Base-by-base conservation (phyloP, 2,113 vertebrate genomes). In the Odobenus rosmarus region DNA sequence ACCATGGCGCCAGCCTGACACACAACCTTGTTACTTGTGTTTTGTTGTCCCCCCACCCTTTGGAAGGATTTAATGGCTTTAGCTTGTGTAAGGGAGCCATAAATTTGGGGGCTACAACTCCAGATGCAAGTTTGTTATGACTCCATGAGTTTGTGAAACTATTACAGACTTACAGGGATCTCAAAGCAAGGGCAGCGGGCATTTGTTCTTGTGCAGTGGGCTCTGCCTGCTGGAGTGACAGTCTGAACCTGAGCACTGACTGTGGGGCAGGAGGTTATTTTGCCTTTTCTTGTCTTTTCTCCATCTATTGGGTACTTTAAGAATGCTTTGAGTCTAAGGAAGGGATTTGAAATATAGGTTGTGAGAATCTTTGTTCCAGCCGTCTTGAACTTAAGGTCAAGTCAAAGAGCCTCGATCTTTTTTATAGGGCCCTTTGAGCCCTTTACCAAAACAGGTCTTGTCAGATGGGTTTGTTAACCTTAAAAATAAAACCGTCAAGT, bases 261-360 rank as follows among this genome's bases (percentile, higher is more conserved):
- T 76, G 10, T 31, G 49, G 15, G 86, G 7, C 28, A 82, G 61
- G 46, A 80, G 36, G 36, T 85, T 61, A 51, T 82, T 77, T 84
- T 94, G 39, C 46, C 36, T 79, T 87, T 77, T 82, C 61, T 24
- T 72, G 9, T 24, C 36, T 53, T 67, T 88, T 53, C 57, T 85
- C 18, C 19, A 83, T 28, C 7, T 7, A 5, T 33, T 57, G 33
- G 39, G 62, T 7, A 13, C 24, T 86, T 86, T 55, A 61, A 79
- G 59, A 88, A 14, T 49, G 39, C 18, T 90, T 88, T 74, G 4
- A 81, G 23, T 61, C 36, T 89, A 81, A 64, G 18, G 42, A 90
- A 82, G 84, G 42, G 42, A 86, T 83, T 62, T 87, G 42, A 96
- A 96, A 93, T 90, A 71, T 28, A 81, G 64, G 33, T 92, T 77